phyloP scores from a whole-genome alignment of 2,113 vertebrate genomes.

The Phyllostomus hastatus region DNA sequence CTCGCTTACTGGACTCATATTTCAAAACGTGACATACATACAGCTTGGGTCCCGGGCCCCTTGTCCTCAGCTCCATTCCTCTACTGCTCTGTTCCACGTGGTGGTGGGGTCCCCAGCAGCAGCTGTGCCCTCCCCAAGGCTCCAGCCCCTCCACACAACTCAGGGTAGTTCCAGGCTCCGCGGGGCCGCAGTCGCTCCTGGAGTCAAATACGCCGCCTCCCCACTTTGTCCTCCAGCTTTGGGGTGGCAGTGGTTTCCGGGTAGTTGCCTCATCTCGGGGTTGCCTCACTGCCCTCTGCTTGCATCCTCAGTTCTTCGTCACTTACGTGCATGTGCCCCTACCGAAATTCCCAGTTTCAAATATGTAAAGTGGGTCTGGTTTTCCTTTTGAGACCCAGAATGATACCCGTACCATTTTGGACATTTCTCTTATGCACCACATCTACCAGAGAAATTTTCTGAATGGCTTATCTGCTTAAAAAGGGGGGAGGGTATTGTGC shows the following conservation, averaged over 20 bases:
- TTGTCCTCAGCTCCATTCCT: neutral
- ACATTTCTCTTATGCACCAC: neutral
- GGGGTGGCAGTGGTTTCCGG: conserved; percentile 33
- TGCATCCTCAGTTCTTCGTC: neutral
- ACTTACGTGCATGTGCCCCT: neutral
- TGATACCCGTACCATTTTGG: neutral
- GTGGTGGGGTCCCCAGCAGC: neutral
- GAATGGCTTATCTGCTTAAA: conserved; percentile 13
- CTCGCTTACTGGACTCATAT: neutral
- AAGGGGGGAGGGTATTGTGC: neutral
- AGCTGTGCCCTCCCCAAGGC: neutral
- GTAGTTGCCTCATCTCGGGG: neutral
- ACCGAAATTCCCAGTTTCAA: neutral
- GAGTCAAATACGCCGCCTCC: neutral
- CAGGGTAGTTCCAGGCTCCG: neutral
- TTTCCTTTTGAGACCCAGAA: neutral
- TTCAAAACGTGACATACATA: neutral
- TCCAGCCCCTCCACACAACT: neutral
- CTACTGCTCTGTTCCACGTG: neutral
- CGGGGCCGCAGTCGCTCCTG: neutral
- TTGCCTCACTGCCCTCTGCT: neutral
- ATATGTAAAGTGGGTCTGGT: neutral
- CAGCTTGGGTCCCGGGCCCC: neutral
- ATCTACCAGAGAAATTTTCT: neutral
- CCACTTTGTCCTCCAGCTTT: neutral